Evolutionary conservation across 2,113 vertebrate genomes (phyloP).

Genomic region (Anas platyrhynchos): DNA sequence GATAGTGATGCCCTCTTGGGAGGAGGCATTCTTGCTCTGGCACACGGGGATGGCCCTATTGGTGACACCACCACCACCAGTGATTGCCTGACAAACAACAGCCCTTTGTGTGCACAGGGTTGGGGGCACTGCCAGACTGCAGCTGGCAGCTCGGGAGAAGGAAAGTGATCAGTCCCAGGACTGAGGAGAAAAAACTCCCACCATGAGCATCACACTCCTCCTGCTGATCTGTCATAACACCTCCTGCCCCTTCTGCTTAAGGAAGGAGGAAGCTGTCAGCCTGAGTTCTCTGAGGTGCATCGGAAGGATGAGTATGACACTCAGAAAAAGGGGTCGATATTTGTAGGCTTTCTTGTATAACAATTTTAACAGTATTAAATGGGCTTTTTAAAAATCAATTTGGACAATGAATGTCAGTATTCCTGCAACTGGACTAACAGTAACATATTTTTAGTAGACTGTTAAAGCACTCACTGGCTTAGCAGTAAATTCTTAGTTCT

Average conservation of each 20-base stretch:
- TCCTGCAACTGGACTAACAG: not conserved
- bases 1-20: not conserved
- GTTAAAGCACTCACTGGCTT: not conserved
- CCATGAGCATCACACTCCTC: rapidly evolving
- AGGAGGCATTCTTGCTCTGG: not conserved
- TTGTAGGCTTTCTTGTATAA: not conserved
- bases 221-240: not conserved
- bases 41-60: rapidly evolving
- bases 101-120: rapidly evolving
- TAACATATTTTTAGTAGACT: not conserved
- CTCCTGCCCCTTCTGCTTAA: not conserved
- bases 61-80: not conserved
- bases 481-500: not conserved
- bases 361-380: not conserved
- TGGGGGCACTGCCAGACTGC: too few relatives aligned
- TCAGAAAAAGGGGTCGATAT: not conserved
- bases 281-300: rapidly evolving
- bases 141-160: not conserved
- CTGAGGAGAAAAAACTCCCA: not conserved
- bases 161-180: not conserved
- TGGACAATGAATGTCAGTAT: not conserved
- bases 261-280: not conserved
- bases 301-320: not conserved
- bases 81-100: not conserved
- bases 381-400: rapidly evolving